Base-by-base conservation (phyloP, 2,888 invertebrate genomes). In the Nomada fucata region DNA sequence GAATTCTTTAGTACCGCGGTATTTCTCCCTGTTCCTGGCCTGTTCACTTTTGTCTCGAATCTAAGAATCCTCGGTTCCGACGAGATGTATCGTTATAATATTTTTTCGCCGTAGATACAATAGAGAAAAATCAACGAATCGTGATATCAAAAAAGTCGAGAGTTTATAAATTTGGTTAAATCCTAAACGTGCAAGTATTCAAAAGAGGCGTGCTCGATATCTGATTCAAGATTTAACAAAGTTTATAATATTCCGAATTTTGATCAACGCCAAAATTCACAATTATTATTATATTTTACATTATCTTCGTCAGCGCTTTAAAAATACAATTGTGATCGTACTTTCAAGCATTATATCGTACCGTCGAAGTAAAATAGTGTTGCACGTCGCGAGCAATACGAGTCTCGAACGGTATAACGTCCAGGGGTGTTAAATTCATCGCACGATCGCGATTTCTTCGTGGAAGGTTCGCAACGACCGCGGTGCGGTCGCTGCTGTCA, bases 401-500 rank as follows among this genome's bases (percentile, higher is more conserved):
- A 5, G 20, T 2, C 4, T 15, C 10, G 10, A 18, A 11, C 20
- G n/a, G 23, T 15, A 42, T 63, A 29, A 18, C 52, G 9, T 59
- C 59, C 42, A 13, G 10, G 10, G 59, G 36, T 23, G 75, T 70
- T 61, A 70, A 78, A 71, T 60, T 61, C 52, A 69, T 79, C 72
- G 36, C 23, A n/a, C 52, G 36, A 42, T 36, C 63, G 72, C 53
- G 67, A 57, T 57, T 76, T 52, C 63, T 78, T 73, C 70, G 20
- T n/a, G 7, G 69, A 68, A 71, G n/a, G 52, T 68, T 73, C 7
- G 18, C 29, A 55, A 61, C 75, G 68, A 74, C 64, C 67, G 57
- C 82, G 65, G 47, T 71, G 82, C 47, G 82, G 79, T 83, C 67
- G 67, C 20, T 11, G 82, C 69, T 74, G 82, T 69, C 84, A 63